A percentile compares a stretch with the other conserved stretches of the same genome.
These are phyloP conservation scores for Hyppa rectilinea DNA, from an alignment of 2,888 invertebrate genomes.

Conservation along the genomic window DNA sequence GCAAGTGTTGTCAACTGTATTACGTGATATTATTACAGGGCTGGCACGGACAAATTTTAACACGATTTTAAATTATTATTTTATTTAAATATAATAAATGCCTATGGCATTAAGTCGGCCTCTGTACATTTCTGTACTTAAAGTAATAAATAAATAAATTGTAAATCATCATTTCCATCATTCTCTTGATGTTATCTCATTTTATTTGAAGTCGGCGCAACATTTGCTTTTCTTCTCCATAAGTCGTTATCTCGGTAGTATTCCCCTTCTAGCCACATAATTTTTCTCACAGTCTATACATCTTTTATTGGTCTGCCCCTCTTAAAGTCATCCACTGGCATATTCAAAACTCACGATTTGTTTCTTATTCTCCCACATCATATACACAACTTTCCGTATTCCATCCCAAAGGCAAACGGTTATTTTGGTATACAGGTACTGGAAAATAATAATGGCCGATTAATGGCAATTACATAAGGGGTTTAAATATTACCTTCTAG, in stretches of 20 bases:
- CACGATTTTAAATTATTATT: not conserved
- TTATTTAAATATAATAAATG: not conserved
- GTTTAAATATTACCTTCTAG: not conserved
- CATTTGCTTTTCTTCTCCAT: not conserved
- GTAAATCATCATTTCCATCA: not conserved
- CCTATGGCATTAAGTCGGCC: too few species aligned
- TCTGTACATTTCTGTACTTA: too few species aligned
- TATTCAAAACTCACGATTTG: not conserved
- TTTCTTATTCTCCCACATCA: not conserved
- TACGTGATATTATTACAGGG: constrained; percentile 48
- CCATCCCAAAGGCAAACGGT: not conserved
- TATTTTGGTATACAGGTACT: too few species aligned
- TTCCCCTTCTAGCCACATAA: not conserved
- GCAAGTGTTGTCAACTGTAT: constrained; percentile 48
- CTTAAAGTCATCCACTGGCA: not conserved
- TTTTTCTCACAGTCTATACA: not conserved
- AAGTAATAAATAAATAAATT: too few species aligned
- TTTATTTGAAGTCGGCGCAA: too few species aligned
- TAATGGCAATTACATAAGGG: not conserved
- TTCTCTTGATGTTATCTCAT: too few species aligned
- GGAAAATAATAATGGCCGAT: not conserved
- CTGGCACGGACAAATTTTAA: not conserved
- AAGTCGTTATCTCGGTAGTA: not conserved
- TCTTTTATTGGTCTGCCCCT: not conserved
- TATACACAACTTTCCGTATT: not conserved